Evolutionary conservation across 92 coral and sea anemone genomes (phyloP).

Genomic region (Bergia sp.): DNA sequence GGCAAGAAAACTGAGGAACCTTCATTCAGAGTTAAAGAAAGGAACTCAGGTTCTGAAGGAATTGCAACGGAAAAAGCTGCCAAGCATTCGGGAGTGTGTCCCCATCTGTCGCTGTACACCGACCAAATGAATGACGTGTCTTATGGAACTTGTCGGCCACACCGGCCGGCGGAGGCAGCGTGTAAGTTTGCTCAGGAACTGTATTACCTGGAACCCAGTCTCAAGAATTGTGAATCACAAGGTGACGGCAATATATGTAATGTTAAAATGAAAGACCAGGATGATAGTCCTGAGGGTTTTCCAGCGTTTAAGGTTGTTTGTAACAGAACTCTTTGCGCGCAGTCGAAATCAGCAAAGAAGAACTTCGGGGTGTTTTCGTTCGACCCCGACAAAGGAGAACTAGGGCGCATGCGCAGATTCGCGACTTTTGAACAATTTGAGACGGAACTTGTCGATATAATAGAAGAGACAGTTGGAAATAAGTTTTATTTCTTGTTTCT

Average conservation of each 20-base stretch:
- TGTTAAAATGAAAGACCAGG: background rate
- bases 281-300: background rate
- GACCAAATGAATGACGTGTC: constrained; percentile 36
- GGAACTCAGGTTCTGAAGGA: constrained; percentile 7
- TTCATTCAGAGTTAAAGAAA: background rate
- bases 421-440: constrained; percentile 55
- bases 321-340: constrained; percentile 25
- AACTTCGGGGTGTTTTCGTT: constrained; percentile 30
- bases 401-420: constrained; percentile 23
- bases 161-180: constrained; percentile 57
- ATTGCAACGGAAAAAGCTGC: constrained; percentile 14
- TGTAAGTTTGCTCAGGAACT: constrained; percentile 59
- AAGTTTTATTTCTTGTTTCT: constrained; percentile 66
- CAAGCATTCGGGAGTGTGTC: constrained; percentile 14
- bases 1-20: background rate
- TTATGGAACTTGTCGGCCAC: constrained; percentile 76
- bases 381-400: constrained; percentile 63
- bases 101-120: constrained; percentile 1
- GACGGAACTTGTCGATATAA: constrained; percentile 49
- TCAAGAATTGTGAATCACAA: constrained; percentile 53
- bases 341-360: background rate
- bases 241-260: constrained; percentile 63
- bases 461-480: constrained; percentile 50
- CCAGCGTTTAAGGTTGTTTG: constrained; percentile 1
- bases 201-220: constrained; percentile 46